Base-by-base conservation (phyloP, 30 jellyfish, hydroid and myxozoan species). In the Rhopilema esculentum region DNA sequence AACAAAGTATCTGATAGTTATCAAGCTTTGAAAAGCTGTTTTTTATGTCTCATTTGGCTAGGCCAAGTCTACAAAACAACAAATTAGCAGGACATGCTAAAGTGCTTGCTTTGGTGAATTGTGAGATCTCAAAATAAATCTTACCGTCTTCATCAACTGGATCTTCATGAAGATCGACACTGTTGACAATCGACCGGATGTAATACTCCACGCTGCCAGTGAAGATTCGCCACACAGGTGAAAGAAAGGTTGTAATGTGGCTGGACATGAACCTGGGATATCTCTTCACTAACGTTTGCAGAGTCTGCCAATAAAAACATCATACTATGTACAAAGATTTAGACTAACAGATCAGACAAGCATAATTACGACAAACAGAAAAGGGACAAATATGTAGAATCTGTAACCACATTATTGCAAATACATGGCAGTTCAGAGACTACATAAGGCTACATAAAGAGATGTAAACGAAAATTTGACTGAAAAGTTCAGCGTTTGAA, bases 131-230 rank as follows among this genome's bases (percentile, higher is more conserved):
- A n/a, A n/a, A n/a, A n/a, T n/a, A n/a, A 40, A 12, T 12, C 70
- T 27, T 75, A 93, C 99, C 99, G 67, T 94, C 99, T 90, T 94
- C 99, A 72, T 94, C 99, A 26, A 94, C 96, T 0, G 91, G 90
- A 57, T 94, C 99, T 31, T 94, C 95, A 25, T 83, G 85, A 16
- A 30, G 49, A 17, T 85, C 97, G 48, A 77, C 24, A 73, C 89
- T 73, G 88, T 94, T 94, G 69, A 94, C 97, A 29, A 90, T 83
- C 9, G 96, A 69, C 15, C 80, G 57, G 23, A 89, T 75, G 85
- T 89, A 94, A 24, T 74, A 65, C 9, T 94, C 97, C 16, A 94
- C 99, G 82, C 97, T 94, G 30, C 75, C 92, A 20, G 97, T 94
- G 83, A 94, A 94, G 31, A 90, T 89, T 51, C 67, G 52, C 99